Percentiles rank a stretch among this genome's conserved stretches.
Conservation (phyloP, 2,113 vertebrate species). For the Phaetusa simplex region DNA sequence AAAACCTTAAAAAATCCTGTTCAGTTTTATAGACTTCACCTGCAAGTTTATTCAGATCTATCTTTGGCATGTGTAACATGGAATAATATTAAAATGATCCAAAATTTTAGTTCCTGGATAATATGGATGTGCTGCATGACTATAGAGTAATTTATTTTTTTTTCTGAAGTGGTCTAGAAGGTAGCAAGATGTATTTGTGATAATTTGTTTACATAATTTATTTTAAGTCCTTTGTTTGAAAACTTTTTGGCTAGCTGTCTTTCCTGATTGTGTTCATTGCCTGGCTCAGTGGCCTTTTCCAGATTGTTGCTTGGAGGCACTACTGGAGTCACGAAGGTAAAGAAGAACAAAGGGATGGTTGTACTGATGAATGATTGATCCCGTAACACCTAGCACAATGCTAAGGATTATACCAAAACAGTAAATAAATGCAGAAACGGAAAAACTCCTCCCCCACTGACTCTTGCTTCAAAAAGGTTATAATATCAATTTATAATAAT, state of each 20-base stretch:
- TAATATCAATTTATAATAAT: not conserved
- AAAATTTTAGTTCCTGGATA: not conserved
- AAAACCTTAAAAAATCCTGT: not conserved
- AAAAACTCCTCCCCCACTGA: not conserved
- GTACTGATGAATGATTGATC: not conserved
- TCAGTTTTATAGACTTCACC: not conserved
- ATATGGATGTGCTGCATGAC: fast-evolving
- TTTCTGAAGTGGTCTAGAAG: not conserved
- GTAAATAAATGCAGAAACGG: not conserved
- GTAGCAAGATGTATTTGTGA: not conserved
- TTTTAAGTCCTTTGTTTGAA: not conserved
- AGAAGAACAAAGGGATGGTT: not conserved
- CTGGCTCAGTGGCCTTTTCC: not conserved
- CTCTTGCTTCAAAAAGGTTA: not conserved
- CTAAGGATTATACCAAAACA: not conserved
- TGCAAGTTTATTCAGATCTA: not conserved
- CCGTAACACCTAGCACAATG: fast-evolving
- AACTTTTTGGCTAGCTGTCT: not conserved
- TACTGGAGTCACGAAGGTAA: not conserved
- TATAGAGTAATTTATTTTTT: not conserved
- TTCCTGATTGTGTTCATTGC: not conserved
- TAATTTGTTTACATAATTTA: not conserved
- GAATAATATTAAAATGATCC: not conserved
- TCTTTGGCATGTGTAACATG: not conserved
- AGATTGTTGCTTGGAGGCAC: not conserved